Evolutionary conservation across 2,113 vertebrate species (phyloP), one percentile per base, ranked within the genome.

Genomic region (Mastomys coucha): DNA sequence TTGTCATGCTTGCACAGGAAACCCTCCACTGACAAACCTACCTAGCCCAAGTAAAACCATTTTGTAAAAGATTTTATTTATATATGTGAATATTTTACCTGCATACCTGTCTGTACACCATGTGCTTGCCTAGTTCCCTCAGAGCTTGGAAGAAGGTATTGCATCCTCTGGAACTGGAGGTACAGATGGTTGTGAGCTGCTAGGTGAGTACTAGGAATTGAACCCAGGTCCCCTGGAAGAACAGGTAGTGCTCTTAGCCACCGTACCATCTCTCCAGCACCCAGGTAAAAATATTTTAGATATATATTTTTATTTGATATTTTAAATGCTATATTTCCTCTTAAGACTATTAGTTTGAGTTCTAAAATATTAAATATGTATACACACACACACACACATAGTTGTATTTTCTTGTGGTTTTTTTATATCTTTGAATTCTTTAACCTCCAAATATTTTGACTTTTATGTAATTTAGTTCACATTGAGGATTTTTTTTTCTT

Each of bases 361-460:
- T 42, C n/a, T 39, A 56, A 96, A 81, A 86, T 89, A 63, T 39
- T 89, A 94, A 89, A 28, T 45, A 45, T 45, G 45, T 45, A 45
- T 45, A 5, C 45, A 45, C 5, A 45, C 45, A 45, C 45, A 45
- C 45, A 45, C 45, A 45, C 45, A 45, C 45, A 45, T 45, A 53
- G 53, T 63, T 73, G 78, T n/a, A 78, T 67, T 69, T 86, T 84
- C 33, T 93, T 91, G 11, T 89, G 11, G 8, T 65, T n/a, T n/a
- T n/a, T n/a, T 93, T 89, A 7, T 84, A 78, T 2, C 84, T 75
- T 75, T 76, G 65, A 58, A 49, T 87, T 91, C 90, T 92, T 93
- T 53, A 93, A 36, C 2, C 16, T 82, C 14, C 0, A 91, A 33
- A 19, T 93, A 91, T 42, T 85, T 95, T 85, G 22, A 20, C 7